These are phyloP conservation scores for Pithecia hirsuta DNA, from an alignment of 2,797 vertebrate genomes.

Conservation along the genomic window DNA sequence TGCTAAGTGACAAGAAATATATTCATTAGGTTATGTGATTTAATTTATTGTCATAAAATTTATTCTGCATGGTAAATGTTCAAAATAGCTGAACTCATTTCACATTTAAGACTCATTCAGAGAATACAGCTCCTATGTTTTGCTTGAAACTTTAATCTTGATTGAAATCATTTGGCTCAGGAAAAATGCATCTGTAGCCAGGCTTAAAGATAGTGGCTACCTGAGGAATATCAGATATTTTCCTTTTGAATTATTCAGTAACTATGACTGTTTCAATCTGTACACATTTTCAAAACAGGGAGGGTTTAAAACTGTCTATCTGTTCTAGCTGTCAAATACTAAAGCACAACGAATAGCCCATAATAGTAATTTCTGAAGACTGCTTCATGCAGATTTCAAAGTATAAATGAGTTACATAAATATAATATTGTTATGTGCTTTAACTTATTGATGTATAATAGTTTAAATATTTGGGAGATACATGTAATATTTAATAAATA, in stretches of 20 bases:
- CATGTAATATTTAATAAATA: background rate
- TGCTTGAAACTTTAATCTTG: constrained; percentile 63
- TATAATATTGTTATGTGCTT: background rate
- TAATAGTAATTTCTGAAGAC: background rate
- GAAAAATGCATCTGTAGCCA: constrained; percentile 47
- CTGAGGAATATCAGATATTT: constrained; percentile 28
- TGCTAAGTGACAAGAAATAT: constrained; percentile 57
- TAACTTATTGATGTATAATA: background rate
- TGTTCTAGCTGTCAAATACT: background rate
- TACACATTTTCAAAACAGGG: constrained; percentile 34
- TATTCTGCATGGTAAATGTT: constrained; percentile 57
- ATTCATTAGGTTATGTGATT: constrained; percentile 61
- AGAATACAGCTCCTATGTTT: constrained; percentile 33
- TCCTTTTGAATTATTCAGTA: constrained; percentile 59
- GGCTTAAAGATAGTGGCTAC: constrained; percentile 37
- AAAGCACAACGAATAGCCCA: background rate
- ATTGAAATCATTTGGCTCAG: constrained; percentile 56
- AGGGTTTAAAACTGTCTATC: background rate
- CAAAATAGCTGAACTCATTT: constrained; percentile 65
- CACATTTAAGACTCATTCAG: constrained; percentile 44
- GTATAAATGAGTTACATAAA: background rate
- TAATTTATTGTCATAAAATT: constrained; percentile 69
- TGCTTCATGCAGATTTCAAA: background rate
- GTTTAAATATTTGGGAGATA: background rate
- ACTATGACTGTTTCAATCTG: background rate